Base-by-base conservation (phyloP, 2,888 invertebrate genomes). In the Norana najaformis region DNA sequence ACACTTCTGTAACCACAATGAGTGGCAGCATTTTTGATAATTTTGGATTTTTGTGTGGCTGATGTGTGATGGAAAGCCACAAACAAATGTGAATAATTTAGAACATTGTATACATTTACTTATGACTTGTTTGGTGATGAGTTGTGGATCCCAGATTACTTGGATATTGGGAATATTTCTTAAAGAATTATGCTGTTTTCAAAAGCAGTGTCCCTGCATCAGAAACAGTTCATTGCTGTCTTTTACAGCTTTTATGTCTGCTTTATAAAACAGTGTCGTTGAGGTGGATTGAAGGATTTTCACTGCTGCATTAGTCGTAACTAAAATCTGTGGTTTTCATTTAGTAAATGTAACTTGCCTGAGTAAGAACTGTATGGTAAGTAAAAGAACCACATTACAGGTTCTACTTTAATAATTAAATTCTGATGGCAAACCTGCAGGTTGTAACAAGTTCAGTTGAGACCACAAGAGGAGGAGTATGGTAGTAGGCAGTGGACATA, bases 351-450 rank as follows among this genome's bases (percentile, higher is more conserved):
- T 69, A 69, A 69, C 69, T 69, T 69, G 69, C n/a, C 69, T 1
- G n/a, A 30, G n/a, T 69, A n/a, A 6, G 6, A 69, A n/a, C 69
- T 69, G 69, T 69, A 13, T n/a, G 69, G 69, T n/a, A 69, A n/a
- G 69, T 69, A 69, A 69, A 69, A n/a, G 69, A 69, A n/a, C 69
- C 69, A 69, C 6, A n/a, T 69, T 69, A 69, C 69, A 8, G 30
- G 69, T 69, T 69, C 30, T 69, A 13, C n/a, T 69, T 69, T 30
- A 69, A n/a, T 69, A 69, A 69, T 69, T 30, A n/a, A n/a, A n/a
- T 69, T 69, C 69, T n/a, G 69, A n/a, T n/a, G 69, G n/a, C 69
- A n/a, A n/a, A 69, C 69, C 30, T n/a, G 69, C 69, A 69, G 69
- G 11, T 30, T 53, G 14, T 41, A 41, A 23, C 23, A 11, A n/a